These are phyloP conservation scores for Venusia cambrica DNA, from an alignment of 2,888 invertebrate species.

Conservation along the genomic window DNA sequence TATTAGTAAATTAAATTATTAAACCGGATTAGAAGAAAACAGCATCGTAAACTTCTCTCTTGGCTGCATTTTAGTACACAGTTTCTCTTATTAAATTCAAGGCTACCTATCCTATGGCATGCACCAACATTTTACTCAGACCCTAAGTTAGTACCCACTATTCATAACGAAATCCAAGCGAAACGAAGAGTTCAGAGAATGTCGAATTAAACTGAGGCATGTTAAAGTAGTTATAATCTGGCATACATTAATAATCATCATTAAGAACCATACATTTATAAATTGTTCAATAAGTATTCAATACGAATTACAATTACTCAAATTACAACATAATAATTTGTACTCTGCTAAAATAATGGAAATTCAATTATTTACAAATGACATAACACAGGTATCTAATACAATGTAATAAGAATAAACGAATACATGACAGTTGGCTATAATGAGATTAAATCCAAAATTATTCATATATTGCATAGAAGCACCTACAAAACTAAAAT, in stretches of 20 bases:
- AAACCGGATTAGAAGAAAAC: conserved; percentile 17
- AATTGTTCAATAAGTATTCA: conserved; percentile 34
- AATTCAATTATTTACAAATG: conserved; percentile 68
- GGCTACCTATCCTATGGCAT: conserved; percentile 72
- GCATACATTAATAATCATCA: conserved; percentile 28
- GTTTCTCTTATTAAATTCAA: conserved; percentile 39
- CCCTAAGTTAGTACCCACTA: conserved; percentile 45
- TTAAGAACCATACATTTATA: conserved; percentile 19
- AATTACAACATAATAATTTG: conserved; percentile 69
- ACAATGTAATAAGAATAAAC: conserved; percentile 40
- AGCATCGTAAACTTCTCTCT: conserved; percentile 13
- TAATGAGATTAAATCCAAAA: conserved; percentile 46
- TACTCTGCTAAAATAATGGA: conserved; percentile 75
- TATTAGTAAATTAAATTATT: conserved; percentile 34
- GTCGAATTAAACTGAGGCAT: conserved; percentile 11
- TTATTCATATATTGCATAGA: conserved; percentile 42
- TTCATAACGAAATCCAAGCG: conserved; percentile 23
- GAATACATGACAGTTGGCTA: conserved; percentile 44
- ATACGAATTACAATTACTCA: conserved; percentile 47
- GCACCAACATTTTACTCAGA: conserved; percentile 67
- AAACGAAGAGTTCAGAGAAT: conserved; percentile 11
- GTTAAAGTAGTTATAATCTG: conserved; percentile 27
- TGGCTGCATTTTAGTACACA: conserved; percentile 15
- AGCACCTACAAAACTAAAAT: conserved; percentile 57
- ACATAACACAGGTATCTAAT: conserved; percentile 48